A percentile compares a stretch with the other conserved stretches of the same genome.
phyloP scores from a whole-genome alignment of 53 echinoderm and acorn worm genomes.

The Echinarachnius parma region DNA sequence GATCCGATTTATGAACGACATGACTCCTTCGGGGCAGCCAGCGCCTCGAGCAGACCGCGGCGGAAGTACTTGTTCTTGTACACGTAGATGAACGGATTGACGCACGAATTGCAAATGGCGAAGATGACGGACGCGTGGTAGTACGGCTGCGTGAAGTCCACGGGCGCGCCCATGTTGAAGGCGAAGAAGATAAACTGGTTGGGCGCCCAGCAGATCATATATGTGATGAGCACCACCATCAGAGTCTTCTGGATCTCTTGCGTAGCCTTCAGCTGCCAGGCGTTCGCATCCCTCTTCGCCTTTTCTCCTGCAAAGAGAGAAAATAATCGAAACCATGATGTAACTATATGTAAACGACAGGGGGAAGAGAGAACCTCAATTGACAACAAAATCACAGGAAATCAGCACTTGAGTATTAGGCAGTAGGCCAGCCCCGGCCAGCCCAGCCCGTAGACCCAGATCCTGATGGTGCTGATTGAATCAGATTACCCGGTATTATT shows the following conservation, averaged over 20 bases:
- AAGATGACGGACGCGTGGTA: constrained; percentile 79
- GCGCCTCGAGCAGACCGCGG: constrained; percentile 41
- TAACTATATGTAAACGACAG: too few relatives aligned
- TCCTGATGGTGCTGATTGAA: too few relatives aligned
- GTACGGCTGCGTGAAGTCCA: constrained; percentile 56
- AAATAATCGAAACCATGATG: too few relatives aligned
- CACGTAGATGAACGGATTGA: constrained; percentile 93
- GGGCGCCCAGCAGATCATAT: constrained; percentile 86
- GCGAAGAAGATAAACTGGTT: constrained; percentile 76
- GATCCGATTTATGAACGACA: constrained; percentile 21
- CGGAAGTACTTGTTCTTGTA: constrained; percentile 78
- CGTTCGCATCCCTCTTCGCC: constrained; percentile 27
- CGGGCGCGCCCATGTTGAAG: constrained; percentile 68
- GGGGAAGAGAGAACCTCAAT: too few relatives aligned
- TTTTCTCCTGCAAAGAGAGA: constrained; percentile 32
- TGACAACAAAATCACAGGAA: too few relatives aligned
- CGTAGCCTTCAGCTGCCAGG: constrained; percentile 75
- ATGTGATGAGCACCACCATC: constrained; percentile 75
- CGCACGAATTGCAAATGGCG: constrained; percentile 75
- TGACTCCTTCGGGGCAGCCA: constrained; percentile 18
- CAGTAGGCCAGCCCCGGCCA: too few relatives aligned
- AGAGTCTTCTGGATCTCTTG: constrained; percentile 73
- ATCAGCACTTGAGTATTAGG: too few relatives aligned
- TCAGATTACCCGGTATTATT: too few relatives aligned
- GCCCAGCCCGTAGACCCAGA: too few relatives aligned